Evolutionary conservation across 2,888 invertebrate genomes (phyloP).

Genomic region (Cepaea hortensis): DNA sequence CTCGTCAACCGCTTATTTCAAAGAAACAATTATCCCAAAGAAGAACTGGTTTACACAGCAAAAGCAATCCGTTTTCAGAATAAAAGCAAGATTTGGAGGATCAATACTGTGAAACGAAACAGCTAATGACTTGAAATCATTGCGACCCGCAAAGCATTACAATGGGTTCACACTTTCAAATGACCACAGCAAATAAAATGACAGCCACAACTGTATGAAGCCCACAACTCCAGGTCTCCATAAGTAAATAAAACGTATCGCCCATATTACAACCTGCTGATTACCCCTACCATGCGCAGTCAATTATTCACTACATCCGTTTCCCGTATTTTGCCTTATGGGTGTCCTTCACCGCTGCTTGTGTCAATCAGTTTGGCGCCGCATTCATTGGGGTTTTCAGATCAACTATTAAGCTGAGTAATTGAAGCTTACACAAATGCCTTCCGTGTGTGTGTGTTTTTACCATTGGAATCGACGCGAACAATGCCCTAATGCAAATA

Average conservation of each 20-base stretch:
- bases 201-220: background rate
- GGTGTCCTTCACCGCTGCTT: background rate
- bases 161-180: background rate
- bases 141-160: no score
- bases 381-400: background rate
- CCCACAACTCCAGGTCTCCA: background rate
- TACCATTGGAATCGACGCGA: no score
- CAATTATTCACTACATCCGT: conserved; percentile 18
- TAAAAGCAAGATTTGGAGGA: no score
- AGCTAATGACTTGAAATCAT: no score
- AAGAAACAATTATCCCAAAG: no score
- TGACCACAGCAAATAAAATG: conserved; percentile 11
- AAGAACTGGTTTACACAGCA: no score
- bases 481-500: no score
- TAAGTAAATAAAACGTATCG: conserved; percentile 6
- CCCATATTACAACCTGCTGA: conserved; percentile 2
- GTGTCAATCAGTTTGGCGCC: background rate
- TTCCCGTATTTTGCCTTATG: background rate
- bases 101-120: no score
- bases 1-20: background rate
- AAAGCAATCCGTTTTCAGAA: no score
- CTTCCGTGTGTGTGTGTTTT: no score
- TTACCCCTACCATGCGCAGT: conserved; percentile 22
- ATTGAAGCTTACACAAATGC: no score
- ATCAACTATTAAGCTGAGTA: no score